Percentiles rank a stretch among this genome's conserved stretches.
Conservation (phyloP, 2,113 vertebrate genomes). For the Felis chaus region DNA sequence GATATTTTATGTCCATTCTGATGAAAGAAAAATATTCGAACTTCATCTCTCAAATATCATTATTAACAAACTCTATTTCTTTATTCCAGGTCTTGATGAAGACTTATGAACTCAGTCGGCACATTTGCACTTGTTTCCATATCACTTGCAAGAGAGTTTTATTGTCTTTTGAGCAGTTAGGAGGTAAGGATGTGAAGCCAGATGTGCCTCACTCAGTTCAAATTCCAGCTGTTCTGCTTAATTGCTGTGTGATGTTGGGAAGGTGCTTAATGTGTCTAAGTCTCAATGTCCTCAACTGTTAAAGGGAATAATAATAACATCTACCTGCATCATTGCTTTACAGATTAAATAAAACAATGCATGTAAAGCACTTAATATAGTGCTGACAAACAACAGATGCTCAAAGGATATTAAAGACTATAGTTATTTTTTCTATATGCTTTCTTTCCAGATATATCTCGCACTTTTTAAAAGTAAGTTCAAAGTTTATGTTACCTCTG, state of each 20-base stretch:
- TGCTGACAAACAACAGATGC: not conserved
- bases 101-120: not conserved
- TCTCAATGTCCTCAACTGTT: not conserved
- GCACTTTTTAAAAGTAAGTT: not conserved
- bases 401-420: not conserved
- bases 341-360: not conserved
- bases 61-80: not conserved
- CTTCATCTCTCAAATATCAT: not conserved
- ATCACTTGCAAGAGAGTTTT: not conserved
- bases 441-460: conserved; percentile 6
- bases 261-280: not conserved
- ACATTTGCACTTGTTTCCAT: not conserved
- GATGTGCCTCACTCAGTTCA: not conserved
- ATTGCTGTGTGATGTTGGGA: not conserved
- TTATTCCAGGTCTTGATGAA: not conserved
- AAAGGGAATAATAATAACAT: not conserved
- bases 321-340: not conserved
- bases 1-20: not conserved
- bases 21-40: not conserved
- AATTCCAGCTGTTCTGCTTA: not conserved
- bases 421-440: not conserved
- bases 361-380: not conserved
- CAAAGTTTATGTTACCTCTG: not conserved
- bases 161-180: not conserved
- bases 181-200: not conserved